phyloP scores from a whole-genome alignment of 1,140 invertebrate species.

The Hylaeus anthracinus region DNA sequence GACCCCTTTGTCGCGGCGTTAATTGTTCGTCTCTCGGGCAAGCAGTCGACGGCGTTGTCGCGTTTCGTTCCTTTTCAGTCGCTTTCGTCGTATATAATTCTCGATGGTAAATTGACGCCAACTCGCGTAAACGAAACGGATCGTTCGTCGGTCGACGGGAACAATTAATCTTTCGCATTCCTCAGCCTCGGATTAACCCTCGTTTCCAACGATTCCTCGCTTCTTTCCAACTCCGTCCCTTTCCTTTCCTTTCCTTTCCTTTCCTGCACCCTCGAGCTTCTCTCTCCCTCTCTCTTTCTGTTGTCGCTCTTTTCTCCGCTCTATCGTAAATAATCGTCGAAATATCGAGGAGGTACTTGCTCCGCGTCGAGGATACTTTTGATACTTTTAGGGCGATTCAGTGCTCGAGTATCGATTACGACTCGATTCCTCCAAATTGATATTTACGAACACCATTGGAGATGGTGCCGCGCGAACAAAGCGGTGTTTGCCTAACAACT shows the following conservation, averaged over 20 bases:
- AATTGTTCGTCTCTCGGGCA: slow-evolving; percentile 4
- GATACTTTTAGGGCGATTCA: slow-evolving; percentile 3
- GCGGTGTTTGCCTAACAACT: not conserved
- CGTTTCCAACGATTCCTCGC: not conserved
- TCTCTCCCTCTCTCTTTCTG: no score
- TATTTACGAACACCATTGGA: not conserved
- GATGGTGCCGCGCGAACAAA: no score
- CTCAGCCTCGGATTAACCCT: slow-evolving; percentile 8
- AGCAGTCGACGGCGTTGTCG: not conserved
- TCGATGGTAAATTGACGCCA: slow-evolving; percentile 20
- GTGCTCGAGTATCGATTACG: slow-evolving; percentile 4
- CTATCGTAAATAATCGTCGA: slow-evolving; percentile 28
- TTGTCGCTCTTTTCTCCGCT: not conserved
- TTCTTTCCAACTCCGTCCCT: not conserved
- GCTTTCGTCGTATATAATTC: slow-evolving; percentile 8
- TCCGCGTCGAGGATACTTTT: slow-evolving; percentile 6
- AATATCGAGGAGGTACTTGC: not conserved
- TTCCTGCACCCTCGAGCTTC: no score
- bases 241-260: not conserved
- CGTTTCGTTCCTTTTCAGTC: not conserved
- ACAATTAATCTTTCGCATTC: slow-evolving; percentile 6
- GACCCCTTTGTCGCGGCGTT: not conserved
- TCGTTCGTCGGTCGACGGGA: not conserved
- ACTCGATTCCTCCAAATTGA: not conserved
- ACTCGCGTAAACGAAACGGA: slow-evolving; percentile 32